A percentile compares a stretch with the other conserved stretches of the same genome.
phyloP scores from a whole-genome alignment of 2,797 vertebrate genomes.

The Pseudochromis fuscus region DNA sequence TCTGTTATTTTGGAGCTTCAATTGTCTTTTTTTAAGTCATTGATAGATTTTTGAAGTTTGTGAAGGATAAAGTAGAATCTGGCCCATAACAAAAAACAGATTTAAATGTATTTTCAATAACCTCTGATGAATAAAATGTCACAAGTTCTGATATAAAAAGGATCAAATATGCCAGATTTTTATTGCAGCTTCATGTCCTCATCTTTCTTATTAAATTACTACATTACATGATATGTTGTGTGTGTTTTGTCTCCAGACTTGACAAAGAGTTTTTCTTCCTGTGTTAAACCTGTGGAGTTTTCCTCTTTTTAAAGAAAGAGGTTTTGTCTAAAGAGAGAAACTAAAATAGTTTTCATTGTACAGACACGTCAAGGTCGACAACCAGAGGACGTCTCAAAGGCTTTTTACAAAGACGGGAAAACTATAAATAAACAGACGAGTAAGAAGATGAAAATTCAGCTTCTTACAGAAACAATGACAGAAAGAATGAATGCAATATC shows the following conservation, averaged over 20 bases:
- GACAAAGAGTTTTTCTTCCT: no score
- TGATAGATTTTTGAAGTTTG: no score
- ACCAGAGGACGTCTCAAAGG: slow-evolving; percentile 2
- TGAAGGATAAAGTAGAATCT: background rate
- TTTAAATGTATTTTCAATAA: background rate
- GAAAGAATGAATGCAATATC: background rate
- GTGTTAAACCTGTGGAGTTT: background rate
- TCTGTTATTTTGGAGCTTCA: no score
- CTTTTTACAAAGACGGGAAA: slow-evolving; percentile 4
- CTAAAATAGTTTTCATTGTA: slow-evolving; percentile 5
- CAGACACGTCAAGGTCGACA: slow-evolving; percentile 10
- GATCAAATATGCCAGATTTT: no score
- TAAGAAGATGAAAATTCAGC: background rate
- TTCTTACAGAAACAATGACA: background rate
- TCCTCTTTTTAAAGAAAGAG: background rate
- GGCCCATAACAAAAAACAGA: background rate
- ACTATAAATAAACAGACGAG: slow-evolving; percentile 17
- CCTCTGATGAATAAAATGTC: background rate
- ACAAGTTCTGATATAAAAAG: no score
- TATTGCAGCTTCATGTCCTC: background rate
- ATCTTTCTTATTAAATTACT: no score
- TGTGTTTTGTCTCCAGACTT: no score
- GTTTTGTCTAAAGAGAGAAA: background rate
- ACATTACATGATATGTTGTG: no score
- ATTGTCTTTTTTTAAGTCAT: no score